Evolutionary conservation across 2,113 vertebrate genomes (phyloP).

Genomic region (Physeter macrocephalus): DNA sequence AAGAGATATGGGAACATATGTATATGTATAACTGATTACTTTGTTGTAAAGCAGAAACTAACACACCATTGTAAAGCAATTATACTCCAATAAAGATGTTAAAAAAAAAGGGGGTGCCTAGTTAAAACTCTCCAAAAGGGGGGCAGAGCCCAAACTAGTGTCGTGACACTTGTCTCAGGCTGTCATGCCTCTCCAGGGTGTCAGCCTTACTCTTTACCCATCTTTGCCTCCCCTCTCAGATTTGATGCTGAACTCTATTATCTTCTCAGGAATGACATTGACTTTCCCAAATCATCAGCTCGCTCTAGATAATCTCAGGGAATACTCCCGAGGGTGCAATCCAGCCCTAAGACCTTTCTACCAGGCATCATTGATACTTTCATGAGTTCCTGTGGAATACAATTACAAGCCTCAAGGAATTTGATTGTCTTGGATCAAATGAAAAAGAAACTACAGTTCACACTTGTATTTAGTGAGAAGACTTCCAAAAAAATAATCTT

Average conservation of each 20-base stretch:
- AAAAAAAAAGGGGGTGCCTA: too few species aligned
- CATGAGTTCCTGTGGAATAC: not conserved
- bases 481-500: not conserved
- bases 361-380: not conserved
- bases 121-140: not conserved
- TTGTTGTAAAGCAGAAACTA: too few species aligned
- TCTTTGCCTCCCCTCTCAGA: not conserved
- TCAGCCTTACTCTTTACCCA: not conserved
- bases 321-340: not conserved
- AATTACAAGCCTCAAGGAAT: not conserved
- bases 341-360: not conserved
- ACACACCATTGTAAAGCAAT: too few species aligned
- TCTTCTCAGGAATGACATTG: not conserved
- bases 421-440: not conserved
- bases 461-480: not conserved
- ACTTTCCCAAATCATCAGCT: not conserved
- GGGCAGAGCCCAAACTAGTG: not conserved
- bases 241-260: not conserved
- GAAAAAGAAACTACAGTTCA: not conserved
- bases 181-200: not conserved
- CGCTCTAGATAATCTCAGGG: not conserved
- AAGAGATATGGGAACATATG: too few species aligned
- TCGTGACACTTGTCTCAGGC: not conserved
- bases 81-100: too few species aligned
- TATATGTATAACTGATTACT: too few species aligned